Conservation (phyloP, 2,113 vertebrate genomes). For the Peromyscus polionotus region DNA sequence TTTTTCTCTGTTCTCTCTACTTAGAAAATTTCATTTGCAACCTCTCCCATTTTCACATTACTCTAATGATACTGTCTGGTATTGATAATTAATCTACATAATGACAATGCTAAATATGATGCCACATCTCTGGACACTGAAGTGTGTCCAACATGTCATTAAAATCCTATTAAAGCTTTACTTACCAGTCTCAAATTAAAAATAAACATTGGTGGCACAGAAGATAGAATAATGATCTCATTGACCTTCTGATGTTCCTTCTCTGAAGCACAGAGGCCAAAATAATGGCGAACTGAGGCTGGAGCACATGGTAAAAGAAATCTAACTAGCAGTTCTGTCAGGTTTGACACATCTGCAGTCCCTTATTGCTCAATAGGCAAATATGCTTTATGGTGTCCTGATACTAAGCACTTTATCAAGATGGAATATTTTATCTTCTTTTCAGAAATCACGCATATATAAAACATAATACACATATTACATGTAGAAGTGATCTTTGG, state of each 20-base stretch:
- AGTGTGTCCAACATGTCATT: conserved; percentile 89
- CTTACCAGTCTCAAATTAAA: conserved; percentile 88
- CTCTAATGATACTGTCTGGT: conserved; percentile 83
- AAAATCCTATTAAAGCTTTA: conserved; percentile 89
- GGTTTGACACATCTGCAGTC: neutral
- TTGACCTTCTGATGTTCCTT: conserved; percentile 86
- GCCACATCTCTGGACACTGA: conserved; percentile 87
- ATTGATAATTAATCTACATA: conserved; percentile 90
- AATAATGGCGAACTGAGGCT: conserved; percentile 14
- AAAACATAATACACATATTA: neutral
- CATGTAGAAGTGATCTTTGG: neutral
- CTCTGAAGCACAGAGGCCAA: conserved; percentile 60
- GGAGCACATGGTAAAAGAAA: neutral
- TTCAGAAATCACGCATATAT: neutral
- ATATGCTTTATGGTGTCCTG: neutral
- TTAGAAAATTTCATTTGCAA: conserved; percentile 82
- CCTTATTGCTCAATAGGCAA: neutral
- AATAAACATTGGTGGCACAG: conserved; percentile 84
- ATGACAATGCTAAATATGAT: conserved; percentile 85
- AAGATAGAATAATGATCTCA: conserved; percentile 81
- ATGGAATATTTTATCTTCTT: neutral
- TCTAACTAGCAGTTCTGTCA: neutral
- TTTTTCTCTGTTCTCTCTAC: conserved; percentile 62
- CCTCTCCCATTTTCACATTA: conserved; percentile 80
- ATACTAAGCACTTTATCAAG: neutral